Evolutionary conservation across 2,797 vertebrate species (phyloP).

Genomic region (Sebastiscus albofasciatus): DNA sequence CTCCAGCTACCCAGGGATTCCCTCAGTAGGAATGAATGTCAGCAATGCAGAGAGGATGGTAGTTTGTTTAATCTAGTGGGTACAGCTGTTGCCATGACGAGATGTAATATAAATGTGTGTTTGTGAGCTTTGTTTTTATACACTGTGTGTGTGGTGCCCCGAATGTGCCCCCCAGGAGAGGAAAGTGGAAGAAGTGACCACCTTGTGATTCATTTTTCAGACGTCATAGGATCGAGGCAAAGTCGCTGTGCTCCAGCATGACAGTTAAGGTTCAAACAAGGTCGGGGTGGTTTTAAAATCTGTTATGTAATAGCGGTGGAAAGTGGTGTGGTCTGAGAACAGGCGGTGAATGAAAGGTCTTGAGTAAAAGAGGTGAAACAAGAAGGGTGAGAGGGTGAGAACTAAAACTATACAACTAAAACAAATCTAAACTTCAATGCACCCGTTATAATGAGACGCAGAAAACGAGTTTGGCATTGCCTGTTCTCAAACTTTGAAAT

Average conservation of each 20-base stretch:
- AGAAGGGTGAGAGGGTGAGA: neutral
- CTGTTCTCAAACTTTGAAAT: neutral
- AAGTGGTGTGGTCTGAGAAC: neutral
- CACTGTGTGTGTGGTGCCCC: neutral
- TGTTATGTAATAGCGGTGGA: neutral
- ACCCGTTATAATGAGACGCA: neutral
- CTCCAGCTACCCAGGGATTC: slow-evolving; percentile 58
- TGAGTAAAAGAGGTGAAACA: neutral
- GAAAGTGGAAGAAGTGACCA: slow-evolving; percentile 67
- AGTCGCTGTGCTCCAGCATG: neutral
- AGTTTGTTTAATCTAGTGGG: slow-evolving; percentile 66
- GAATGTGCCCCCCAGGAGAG: slow-evolving; percentile 19
- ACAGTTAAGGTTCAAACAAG: slow-evolving; percentile 23
- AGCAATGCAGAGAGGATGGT: slow-evolving; percentile 59
- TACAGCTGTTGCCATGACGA: slow-evolving; percentile 56
- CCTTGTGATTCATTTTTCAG: slow-evolving; percentile 50
- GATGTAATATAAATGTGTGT: slow-evolving; percentile 38
- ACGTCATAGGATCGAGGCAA: slow-evolving; percentile 35
- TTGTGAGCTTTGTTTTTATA: slow-evolving; percentile 24
- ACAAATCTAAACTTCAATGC: neutral
- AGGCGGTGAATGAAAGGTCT: neutral
- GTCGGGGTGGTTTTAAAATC: slow-evolving; percentile 1
- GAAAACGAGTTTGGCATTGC: neutral
- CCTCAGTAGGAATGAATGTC: slow-evolving; percentile 74
- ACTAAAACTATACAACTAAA: neutral